These are phyloP conservation scores for Hassar affinis DNA, from an alignment of 2,113 vertebrate genomes.

Conservation along the genomic window DNA sequence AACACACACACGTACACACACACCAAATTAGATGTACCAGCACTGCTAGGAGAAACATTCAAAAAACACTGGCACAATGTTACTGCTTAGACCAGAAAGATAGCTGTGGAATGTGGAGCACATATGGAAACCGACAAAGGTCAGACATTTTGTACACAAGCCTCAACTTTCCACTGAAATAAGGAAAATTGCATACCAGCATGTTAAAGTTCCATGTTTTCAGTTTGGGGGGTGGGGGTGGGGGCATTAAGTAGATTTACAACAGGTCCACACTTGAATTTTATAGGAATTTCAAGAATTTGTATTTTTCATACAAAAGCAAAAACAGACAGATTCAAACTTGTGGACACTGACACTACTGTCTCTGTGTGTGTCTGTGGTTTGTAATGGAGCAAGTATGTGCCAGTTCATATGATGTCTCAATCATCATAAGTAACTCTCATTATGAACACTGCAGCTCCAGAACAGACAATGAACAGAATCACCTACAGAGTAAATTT, in stretches of 20 bases:
- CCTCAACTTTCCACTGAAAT: background rate
- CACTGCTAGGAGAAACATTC: background rate
- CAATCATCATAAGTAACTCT: background rate
- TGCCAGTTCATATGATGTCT: slow-evolving; percentile 12
- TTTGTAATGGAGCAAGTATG: background rate
- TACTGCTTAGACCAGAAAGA: background rate
- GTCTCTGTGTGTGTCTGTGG: background rate
- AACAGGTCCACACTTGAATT: slow-evolving; percentile 55
- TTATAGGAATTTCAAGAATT: slow-evolving; percentile 28
- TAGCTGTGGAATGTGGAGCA: background rate
- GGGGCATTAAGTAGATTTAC: slow-evolving; percentile 43
- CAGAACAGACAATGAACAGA: background rate
- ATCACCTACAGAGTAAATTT: background rate
- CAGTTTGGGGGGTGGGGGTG: no score
- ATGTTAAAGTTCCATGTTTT: slow-evolving; percentile 10
- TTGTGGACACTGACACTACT: background rate
- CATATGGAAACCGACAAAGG: background rate
- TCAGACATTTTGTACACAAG: background rate
- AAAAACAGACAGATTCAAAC: slow-evolving; percentile 12
- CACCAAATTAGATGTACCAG: background rate
- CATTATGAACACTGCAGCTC: background rate
- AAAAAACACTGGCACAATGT: background rate
- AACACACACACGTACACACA: slow-evolving; percentile 28
- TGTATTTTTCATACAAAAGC: background rate
- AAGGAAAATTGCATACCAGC: background rate